Evolutionary conservation across 2,888 invertebrate genomes (phyloP), one percentile per base, ranked within the genome.

Genomic region (Melinaea marsaeus): DNA sequence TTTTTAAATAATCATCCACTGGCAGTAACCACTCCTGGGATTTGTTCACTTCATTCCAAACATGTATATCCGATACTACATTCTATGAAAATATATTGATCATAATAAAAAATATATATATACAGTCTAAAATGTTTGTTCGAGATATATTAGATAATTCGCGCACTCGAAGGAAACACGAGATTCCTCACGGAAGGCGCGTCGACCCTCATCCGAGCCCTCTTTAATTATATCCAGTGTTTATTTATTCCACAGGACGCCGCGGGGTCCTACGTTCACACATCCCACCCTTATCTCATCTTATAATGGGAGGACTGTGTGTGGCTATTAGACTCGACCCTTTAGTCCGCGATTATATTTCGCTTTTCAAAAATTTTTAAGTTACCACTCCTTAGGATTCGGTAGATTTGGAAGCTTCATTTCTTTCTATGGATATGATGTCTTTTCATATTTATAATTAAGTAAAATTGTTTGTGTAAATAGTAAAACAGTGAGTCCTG

Each of bases 141-240:
- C 9, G 42, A 3, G 9, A 11, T 9, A 42, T 55, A 62, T 65
- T 64, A 65, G 63, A 65, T 64, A 61, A 48, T 62, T 58, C 48
- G 51, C 47, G 48, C 57, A n/a, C 55, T 46, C 51, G 22, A 51
- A 51, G 45, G 58, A 55, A 32, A 47, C 54, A 56, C 13, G 55
- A 55, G 67, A 67, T 67, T 67, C 65, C 62, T 65, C 55, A 55
- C 42, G 47, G 64, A 56, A 62, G 69, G 61, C 60, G 68, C 58
- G 65, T 65, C 69, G 62, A 64, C 71, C 69, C 71, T 71, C 63
- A 67, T 68, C 72, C 74, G 32, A 71, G 74, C 79, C 78, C 82
- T 79, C 79, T 84, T 84, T 86, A 86, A 86, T 86, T 87, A 84
- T 77, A 74, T 77, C 77, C 77, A 80, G 81, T 84, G 84, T 86